phyloP scores from a whole-genome alignment of 2,113 vertebrate genomes.

The Eulacestoma nigropectus region DNA sequence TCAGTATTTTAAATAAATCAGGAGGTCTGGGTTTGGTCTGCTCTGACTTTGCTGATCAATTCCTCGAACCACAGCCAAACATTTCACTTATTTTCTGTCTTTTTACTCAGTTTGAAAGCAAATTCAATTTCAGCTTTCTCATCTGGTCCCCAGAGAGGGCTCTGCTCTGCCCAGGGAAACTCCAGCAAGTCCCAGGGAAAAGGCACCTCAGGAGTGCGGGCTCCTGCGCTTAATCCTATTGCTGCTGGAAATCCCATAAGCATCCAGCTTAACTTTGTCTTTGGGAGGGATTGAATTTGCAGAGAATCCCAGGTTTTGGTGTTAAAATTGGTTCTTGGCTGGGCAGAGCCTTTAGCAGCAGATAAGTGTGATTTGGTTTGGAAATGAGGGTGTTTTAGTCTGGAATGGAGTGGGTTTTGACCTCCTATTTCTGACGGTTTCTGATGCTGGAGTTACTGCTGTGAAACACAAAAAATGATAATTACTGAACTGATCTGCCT shows the following conservation, averaged over 20 bases:
- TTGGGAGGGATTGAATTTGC: neutral
- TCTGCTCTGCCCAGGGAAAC: neutral
- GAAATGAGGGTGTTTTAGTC: rapidly evolving
- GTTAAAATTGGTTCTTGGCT: neutral
- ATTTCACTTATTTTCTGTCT: neutral
- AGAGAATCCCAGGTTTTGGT: neutral
- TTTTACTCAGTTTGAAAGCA: neutral
- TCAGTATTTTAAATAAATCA: neutral
- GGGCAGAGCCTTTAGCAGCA: neutral
- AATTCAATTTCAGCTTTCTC: neutral
- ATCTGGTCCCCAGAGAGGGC: neutral
- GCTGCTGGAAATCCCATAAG: neutral
- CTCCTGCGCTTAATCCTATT: neutral
- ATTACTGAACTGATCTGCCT: neutral
- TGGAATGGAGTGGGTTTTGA: neutral
- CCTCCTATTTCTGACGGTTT: neutral
- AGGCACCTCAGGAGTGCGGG: neutral
- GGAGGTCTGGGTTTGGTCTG: neutral
- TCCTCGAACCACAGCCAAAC: neutral
- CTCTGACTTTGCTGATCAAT: neutral
- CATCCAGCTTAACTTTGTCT: neutral
- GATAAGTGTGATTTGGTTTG: neutral
- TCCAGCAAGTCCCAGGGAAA: neutral
- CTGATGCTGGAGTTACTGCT: neutral
- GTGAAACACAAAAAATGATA: neutral